Base-by-base conservation (phyloP, 2,888 invertebrate genomes). In the Drosophila neutralis region DNA sequence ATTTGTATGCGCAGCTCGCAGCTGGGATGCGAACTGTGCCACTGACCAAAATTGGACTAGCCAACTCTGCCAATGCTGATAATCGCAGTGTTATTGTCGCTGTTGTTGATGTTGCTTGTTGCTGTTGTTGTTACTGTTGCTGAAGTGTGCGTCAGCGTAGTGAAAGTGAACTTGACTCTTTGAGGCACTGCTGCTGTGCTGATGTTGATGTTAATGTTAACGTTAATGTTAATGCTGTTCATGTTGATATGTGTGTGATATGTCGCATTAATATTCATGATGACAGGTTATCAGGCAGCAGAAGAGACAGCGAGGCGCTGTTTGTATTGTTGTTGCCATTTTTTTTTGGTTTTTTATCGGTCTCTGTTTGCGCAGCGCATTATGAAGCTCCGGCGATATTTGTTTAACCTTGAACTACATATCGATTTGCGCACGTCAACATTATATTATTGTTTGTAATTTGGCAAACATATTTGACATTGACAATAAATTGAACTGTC, bases 101-200 rank as follows among this genome's bases (percentile, higher is more conserved):
- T 65, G 13, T 62, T 58, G 31, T 27, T 27, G 27, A 27, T 27
- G 27, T 27, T 27, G 27, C 4, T 27, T 27, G 18, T 36, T 42
- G 4, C 0, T 40, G 18, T 10, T 18, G 18, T 4, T 48, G 53
- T 36, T n/a, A 13, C 21, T 42, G 38, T 35, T 48, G 24, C 2
- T 52, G 35, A 69, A 56, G 53, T 62, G 72, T 86, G 86, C 82
- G 90, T 86, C 83, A 89, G 74, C 67, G 61, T n/a, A 90, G 90
- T 90, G 91, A 90, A 91, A 90, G 90, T 89, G 90, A 90, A 90
- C 90, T 90, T 91, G 91, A 91, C 89, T 90, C 84, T 80, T 80
- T 73, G 76, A 72, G 59, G 62, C 60, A 49, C 63, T 48, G 64
- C 53, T 53, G 31, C 54, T 65, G 42, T 21, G 42, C 38, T 11